Evolutionary conservation across 2,888 invertebrate genomes (phyloP), one percentile per base, ranked within the genome.

Genomic region (Margaritifera margaritifera): DNA sequence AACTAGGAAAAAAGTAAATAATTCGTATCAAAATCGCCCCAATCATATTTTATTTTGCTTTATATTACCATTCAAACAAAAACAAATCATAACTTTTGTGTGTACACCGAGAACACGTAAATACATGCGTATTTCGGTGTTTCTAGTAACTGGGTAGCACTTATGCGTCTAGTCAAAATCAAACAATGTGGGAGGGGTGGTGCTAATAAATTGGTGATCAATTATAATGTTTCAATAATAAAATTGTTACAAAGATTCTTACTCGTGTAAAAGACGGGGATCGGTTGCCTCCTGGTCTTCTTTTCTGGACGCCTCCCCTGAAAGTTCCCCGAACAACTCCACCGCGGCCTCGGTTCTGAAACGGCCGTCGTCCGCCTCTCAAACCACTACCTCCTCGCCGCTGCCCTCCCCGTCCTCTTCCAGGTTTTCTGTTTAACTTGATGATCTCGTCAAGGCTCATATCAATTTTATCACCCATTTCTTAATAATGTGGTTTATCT

Each of bases 361-460:
- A 18, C 58, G 66, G 54, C 79, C 91, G 80, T 85, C 69, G 78
- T 51, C 65, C 77, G 62, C 65, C 78, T 56, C 61, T 70, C 54
- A 66, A 71, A 66, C 5, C 66, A 31, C 92, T 85, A 90, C 92
- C 77, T 55, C 84, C 81, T 73, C 88, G 82, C 84, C 89, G 75
- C 85, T 90, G 83, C 91, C 91, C 81, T 86, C 82, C 77, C 19
- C 81, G 77, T 51, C 84, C 80, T 64, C 87, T 76, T 22, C 92
- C 90, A 53, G 87, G 78, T 74, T 92, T 92, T 91, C 94, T 95
- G 84, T 92, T 90, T 59, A 86, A 84, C 92, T 95, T 97, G 86
- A 98, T 98, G 74, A 98, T 97, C 84, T 98, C 98, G 90, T 98
- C 98, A 82, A 98, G 92, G 88, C 97, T 97, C 95, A 98, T 95